A percentile compares a stretch with the other conserved stretches of the same genome.
Conservation (phyloP, 2,797 vertebrate species). For the Scleropages formosus region DNA sequence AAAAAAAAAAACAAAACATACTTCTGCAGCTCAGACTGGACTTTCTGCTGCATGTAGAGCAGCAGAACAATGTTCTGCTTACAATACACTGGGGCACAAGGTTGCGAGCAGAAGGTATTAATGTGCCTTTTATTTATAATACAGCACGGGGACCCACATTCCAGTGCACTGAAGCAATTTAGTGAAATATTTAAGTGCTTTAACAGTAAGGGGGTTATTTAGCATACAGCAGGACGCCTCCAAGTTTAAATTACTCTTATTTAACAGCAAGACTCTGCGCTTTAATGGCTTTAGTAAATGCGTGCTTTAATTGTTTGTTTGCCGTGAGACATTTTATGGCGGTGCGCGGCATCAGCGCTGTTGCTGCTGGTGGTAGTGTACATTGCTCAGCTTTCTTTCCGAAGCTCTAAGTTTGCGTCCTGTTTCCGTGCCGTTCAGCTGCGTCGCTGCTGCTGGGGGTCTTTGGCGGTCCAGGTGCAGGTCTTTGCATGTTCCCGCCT, state of each 20-base stretch:
- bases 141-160: slow-evolving; percentile 30
- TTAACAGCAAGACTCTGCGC: not conserved
- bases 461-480: slow-evolving; percentile 15
- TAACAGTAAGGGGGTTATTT: slow-evolving; percentile 1
- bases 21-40: slow-evolving; percentile 21
- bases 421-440: not conserved
- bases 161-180: slow-evolving; percentile 34
- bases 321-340: too few relatives aligned
- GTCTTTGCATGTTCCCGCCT: slow-evolving; percentile 10
- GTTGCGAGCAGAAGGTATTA: slow-evolving; percentile 27
- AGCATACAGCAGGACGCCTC: not conserved
- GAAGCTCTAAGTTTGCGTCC: not conserved
- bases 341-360: too few relatives aligned
- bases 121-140: slow-evolving; percentile 42
- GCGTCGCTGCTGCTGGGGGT: not conserved
- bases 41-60: not conserved
- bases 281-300: not conserved
- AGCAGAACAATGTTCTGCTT: not conserved
- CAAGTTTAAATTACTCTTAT: not conserved
- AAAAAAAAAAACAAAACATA: slow-evolving; percentile 1
- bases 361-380: too few relatives aligned
- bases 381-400: not conserved
- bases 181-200: slow-evolving; percentile 30
- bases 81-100: slow-evolving; percentile 10
- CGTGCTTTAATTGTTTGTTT: too few relatives aligned